phyloP scores from a whole-genome alignment of 2,113 vertebrate genomes.

The Stercorarius parasiticus region DNA sequence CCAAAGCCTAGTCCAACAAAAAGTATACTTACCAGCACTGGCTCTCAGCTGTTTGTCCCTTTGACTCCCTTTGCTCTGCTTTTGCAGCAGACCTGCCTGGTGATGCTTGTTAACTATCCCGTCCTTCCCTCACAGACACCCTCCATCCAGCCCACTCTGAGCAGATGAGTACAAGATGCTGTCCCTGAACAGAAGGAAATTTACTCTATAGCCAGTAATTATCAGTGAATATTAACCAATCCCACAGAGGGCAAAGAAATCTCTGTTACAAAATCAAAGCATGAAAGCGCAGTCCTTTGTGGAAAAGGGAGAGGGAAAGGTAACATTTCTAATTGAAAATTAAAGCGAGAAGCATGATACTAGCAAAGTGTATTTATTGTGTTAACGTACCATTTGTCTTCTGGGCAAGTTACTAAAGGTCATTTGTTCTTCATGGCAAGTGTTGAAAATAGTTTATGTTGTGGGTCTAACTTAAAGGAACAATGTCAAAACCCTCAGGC shows the following conservation, averaged over 20 bases:
- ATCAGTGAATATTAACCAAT: slow-evolving; percentile 4
- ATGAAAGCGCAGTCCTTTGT: background rate
- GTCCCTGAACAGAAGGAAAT: slow-evolving; percentile 35
- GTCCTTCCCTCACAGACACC: background rate
- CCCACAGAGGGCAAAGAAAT: background rate
- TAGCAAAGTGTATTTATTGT: slow-evolving; percentile 72
- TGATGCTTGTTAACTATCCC: background rate
- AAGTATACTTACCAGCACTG: background rate
- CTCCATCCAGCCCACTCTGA: background rate
- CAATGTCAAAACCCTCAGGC: slow-evolving; percentile 77
- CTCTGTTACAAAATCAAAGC: slow-evolving; percentile 1
- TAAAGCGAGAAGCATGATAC: slow-evolving; percentile 51
- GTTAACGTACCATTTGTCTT: slow-evolving; percentile 76
- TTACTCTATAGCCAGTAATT: slow-evolving; percentile 4
- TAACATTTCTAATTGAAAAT: slow-evolving; percentile 62
- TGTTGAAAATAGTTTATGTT: slow-evolving; percentile 82
- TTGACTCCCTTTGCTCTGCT: background rate
- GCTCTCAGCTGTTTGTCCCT: background rate
- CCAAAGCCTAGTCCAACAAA: background rate
- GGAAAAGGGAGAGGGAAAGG: slow-evolving; percentile 1
- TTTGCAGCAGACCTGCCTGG: background rate
- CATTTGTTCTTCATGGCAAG: slow-evolving; percentile 81
- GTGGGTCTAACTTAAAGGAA: slow-evolving; percentile 82
- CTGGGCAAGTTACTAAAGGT: slow-evolving; percentile 83
- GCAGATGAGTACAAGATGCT: slow-evolving; percentile 11